These are phyloP conservation scores for Cephus pygmeus DNA, from an alignment of 2,888 invertebrate genomes.

Conservation along the genomic window DNA sequence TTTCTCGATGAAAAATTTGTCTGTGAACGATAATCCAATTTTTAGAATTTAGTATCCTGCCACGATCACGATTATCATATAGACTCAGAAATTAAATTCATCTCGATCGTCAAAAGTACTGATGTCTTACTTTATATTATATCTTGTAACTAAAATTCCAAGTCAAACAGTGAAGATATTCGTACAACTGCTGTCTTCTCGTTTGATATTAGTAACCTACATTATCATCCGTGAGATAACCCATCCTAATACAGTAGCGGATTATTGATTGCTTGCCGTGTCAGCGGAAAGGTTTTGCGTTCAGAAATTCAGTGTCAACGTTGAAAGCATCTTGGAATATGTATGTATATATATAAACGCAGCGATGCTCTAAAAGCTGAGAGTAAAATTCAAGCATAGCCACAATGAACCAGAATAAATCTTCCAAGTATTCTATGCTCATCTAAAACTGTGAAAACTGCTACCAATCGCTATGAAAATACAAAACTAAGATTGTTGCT, in stretches of 20 bases:
- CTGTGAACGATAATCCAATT: no score
- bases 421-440: no score
- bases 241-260: not conserved
- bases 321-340: not conserved
- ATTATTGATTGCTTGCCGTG: not conserved
- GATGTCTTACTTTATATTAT: not conserved
- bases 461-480: no score
- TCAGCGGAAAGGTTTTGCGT: not conserved
- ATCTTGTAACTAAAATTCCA: not conserved
- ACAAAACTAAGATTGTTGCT: no score
- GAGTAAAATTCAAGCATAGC: no score
- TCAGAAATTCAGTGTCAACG: not conserved
- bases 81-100: not conserved
- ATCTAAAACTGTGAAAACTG: no score
- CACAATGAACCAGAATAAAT: no score
- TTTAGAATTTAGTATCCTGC: no score
- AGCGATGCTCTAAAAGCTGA: no score
- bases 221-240: not conserved
- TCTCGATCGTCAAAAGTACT: not conserved
- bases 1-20: no score
- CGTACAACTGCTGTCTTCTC: not conserved
- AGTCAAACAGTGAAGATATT: not conserved
- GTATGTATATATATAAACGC: slow-evolving; percentile 2
- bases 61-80: not conserved
- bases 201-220: not conserved